Percentiles rank a stretch among this genome's conserved stretches.
These are phyloP conservation scores for Jaculus jaculus DNA, from an alignment of 2,113 vertebrate genomes.

Conservation along the genomic window DNA sequence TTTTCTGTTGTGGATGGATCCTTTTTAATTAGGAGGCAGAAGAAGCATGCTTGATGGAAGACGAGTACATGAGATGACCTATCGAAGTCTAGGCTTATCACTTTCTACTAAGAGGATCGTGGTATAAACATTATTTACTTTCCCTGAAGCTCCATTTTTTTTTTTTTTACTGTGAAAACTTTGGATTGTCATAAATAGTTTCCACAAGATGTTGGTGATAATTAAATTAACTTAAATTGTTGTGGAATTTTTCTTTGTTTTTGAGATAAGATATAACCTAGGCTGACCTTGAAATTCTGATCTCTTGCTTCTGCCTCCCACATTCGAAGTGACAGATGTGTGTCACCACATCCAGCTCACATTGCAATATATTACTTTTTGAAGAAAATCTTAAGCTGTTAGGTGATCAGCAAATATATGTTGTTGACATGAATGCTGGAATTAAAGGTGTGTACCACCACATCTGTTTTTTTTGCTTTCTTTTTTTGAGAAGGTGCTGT, in stretches of 20 bases:
- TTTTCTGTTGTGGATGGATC: background rate
- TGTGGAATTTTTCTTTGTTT: background rate
- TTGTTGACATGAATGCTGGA: background rate
- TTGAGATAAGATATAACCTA: background rate
- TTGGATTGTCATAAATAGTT: constrained; percentile 31
- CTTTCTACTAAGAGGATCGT: constrained; percentile 7
- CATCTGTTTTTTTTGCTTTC: too few species aligned
- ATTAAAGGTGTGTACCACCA: too few species aligned
- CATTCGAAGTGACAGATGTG: background rate
- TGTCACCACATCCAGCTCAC: background rate
- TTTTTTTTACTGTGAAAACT: background rate
- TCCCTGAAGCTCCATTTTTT: constrained; percentile 9
- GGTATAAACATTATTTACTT: constrained; percentile 18
- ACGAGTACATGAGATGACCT: background rate
- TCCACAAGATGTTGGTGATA: background rate
- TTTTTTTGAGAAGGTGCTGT: background rate
- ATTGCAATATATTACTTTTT: background rate
- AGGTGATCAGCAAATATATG: background rate
- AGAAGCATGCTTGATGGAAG: constrained; percentile 33
- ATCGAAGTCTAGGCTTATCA: constrained; percentile 25
- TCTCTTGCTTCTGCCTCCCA: background rate
- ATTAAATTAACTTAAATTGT: constrained; percentile 13
- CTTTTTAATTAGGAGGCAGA: too few species aligned
- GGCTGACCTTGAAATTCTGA: background rate
- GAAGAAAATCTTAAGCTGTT: constrained; percentile 38